Conservation (phyloP, 2,888 invertebrate genomes). For the Pristionchus arcanus region DNA sequence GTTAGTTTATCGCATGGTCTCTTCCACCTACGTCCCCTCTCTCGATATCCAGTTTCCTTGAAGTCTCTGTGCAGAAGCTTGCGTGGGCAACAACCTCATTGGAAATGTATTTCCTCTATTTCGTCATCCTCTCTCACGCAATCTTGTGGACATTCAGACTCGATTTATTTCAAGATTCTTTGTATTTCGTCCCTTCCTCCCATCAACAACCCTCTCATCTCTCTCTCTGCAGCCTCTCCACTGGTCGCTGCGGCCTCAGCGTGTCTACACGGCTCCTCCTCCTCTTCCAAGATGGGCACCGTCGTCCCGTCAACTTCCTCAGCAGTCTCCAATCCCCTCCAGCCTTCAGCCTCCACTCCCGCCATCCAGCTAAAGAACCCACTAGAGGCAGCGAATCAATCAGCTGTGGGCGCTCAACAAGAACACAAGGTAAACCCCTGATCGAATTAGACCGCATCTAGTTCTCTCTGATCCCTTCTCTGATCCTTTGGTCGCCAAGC, state of each 20-base stretch:
- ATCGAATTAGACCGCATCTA: not conserved
- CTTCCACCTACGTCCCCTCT: not conserved
- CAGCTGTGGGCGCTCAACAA: not conserved
- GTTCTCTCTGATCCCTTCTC: not conserved
- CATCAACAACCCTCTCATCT: not conserved
- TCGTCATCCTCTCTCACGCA: not conserved
- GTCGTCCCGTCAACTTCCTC: slow-evolving; percentile 15
- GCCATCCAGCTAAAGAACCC: not conserved
- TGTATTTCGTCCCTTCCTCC: not conserved
- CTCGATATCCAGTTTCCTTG: not conserved
- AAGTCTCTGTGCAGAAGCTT: not conserved
- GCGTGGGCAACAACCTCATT: not conserved
- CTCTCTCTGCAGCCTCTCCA: slow-evolving; percentile 32
- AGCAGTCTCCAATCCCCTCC: slow-evolving; percentile 37
- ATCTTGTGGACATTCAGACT: slow-evolving; percentile 26
- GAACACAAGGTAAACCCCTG: slow-evolving; percentile 48
- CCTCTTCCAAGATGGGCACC: not conserved
- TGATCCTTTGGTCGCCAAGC: slow-evolving; percentile 50
- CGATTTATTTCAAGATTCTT: not conserved
- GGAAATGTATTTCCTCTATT: not conserved
- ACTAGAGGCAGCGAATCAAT: not conserved
- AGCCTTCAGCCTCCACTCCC: slow-evolving; percentile 30
- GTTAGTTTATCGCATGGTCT: slow-evolving; percentile 1
- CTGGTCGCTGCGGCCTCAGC: slow-evolving; percentile 40
- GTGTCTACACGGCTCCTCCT: slow-evolving; percentile 29